These are phyloP conservation scores for Ormyrus thymus DNA, from an alignment of 2,888 invertebrate genomes.

Conservation along the genomic window DNA sequence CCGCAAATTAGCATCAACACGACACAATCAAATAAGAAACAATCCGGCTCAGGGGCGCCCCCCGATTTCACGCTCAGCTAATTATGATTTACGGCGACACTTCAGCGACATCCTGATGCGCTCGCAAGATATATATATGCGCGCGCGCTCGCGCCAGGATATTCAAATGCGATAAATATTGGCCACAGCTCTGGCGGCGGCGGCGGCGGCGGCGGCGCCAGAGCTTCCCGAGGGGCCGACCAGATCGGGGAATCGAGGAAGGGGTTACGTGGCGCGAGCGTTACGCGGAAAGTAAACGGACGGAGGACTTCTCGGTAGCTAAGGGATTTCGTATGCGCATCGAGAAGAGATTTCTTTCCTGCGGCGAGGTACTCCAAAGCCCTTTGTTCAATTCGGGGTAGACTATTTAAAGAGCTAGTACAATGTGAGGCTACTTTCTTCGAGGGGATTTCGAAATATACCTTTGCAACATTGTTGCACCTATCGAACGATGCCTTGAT, in stretches of 20 bases:
- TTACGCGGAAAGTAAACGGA: constrained; percentile 10
- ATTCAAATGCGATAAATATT: constrained; percentile 72
- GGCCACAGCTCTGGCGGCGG: constrained; percentile 59
- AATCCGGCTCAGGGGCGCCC: constrained; percentile 60
- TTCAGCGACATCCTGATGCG: constrained; percentile 67
- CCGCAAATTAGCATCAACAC: constrained; percentile 5
- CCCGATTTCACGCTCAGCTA: constrained; percentile 69
- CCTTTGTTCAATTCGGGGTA: constrained; percentile 27
- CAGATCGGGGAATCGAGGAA: not conserved
- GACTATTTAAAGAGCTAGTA: constrained; percentile 3
- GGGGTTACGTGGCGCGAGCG: constrained; percentile 1
- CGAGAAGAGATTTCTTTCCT: constrained; percentile 35
- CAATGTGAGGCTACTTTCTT: too few relatives aligned
- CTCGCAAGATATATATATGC: constrained; percentile 63
- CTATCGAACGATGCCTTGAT: too few relatives aligned
- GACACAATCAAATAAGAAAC: constrained; percentile 12
- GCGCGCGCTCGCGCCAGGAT: constrained; percentile 61
- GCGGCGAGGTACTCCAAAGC: not conserved
- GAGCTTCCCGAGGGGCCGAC: constrained; percentile 15
- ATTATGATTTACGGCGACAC: constrained; percentile 73
- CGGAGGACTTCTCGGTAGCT: constrained; percentile 19
- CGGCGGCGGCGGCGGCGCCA: constrained; percentile 40
- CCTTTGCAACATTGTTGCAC: too few relatives aligned
- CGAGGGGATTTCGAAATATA: too few relatives aligned
- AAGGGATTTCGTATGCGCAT: constrained; percentile 43